Evolutionary conservation across 2,797 vertebrate genomes (phyloP), one percentile per base, ranked within the genome.

Genomic region (Lacerta bilineata): DNA sequence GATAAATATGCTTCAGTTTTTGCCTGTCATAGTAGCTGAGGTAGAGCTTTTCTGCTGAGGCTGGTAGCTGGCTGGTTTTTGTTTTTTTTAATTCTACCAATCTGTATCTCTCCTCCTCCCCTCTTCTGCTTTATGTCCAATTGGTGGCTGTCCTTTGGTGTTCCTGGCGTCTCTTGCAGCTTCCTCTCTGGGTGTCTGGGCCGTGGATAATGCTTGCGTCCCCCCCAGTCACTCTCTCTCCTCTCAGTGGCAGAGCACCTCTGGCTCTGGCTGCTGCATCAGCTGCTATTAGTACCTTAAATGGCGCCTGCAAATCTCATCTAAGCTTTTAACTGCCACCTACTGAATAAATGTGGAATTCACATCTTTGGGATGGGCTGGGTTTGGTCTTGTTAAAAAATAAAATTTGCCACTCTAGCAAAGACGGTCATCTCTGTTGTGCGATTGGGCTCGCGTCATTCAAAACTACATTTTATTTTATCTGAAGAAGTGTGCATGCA

Each of bases 311-410:
- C 83, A 66, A 86, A 25, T 81, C 88, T 91, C 91, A 79, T 81
- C 86, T 0, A 88, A 92, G 95, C 91, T 94, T 95, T 93, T 90
- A 96, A 89, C 91, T 94, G 96, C 96, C 96, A 95, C 94, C 96
- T 97, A 96, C 95, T 95, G 95, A 91, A 75, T 90, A 91, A 86
- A 0, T 18, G 79, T 55, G 93, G 95, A 87, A 96, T 11, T 1
- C n/a, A 0, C 2, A 23, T 71, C 46, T 64, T n/a, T 79, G 29
- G 27, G 39, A 0, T 0, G 1, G 23, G 18, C 41, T 64, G 9
- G 2, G n/a, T 46, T 88, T 84, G 50, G 50, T 55, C 50, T 55
- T 15, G 15, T 3, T 55, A 15, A 55, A 50, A 50, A 55, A 15
- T 4, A 13, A 55, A 55, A 15, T 64, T 64, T 33, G 71, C 46